Base-by-base conservation (phyloP, 1,140 invertebrate genomes). In the Penaeus indicus region DNA sequence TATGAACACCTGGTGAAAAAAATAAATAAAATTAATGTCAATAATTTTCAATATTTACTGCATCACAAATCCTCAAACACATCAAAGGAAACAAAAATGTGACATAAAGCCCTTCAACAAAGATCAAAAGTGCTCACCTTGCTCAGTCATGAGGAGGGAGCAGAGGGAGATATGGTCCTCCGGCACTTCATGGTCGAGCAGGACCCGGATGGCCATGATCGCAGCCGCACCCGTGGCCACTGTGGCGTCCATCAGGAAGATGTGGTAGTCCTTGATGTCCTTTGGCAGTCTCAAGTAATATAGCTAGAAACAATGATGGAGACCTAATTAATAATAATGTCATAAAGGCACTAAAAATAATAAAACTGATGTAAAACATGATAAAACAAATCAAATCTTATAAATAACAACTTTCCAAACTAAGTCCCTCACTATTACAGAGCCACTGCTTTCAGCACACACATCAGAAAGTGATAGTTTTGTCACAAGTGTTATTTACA, bases 211-310 rank as follows among this genome's bases (percentile, higher is more conserved):
- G 3, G 99, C 99, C 99, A 99, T 99, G 95, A 99, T 99, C 47
- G 98, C 98, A 1, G 99, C 98, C 19, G 98, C 98, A 81, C 99
- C 98, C 0, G 98, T 99, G 32, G 98, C 97, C 54, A 99, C 98
- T 0, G 98, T 99, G 1, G 98, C 98, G 94, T 99, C 99, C 98
- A 99, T 98, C 84, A 99, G 93, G 91, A 99, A 97, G 80, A 99
- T 97, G 93, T 96, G 96, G 92, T 98, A 98, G 92, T 99, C 97
- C 94, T 98, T 98, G 84, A 99, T 99, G 93, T 99, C 98, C 93
- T 98, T 98, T 27, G 99, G 99, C 90, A 99, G 94, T 63, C 99
- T 94, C 61, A 99, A 94, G 93, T 99, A 99, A 93, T 99, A 99
- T 1, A 99, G 94, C 96, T 91, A 85, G 21, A 97, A n/a, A 79